Evolutionary conservation across 1,140 invertebrate species (phyloP).

Genomic region (Acarapis woodi): DNA sequence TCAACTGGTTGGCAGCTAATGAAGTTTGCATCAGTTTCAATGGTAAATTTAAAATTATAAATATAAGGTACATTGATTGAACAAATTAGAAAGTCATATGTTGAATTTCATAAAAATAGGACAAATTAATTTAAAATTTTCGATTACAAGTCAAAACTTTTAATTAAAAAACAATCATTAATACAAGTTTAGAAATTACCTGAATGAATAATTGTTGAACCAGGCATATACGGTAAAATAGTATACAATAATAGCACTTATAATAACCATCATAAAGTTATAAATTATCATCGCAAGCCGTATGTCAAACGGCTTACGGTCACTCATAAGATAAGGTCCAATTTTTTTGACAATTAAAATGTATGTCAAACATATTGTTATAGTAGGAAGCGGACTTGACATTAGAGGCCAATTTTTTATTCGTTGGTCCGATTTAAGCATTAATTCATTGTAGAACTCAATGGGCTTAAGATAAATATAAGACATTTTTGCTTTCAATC

Average conservation of each 20-base stretch:
- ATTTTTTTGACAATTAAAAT: conserved; percentile 46
- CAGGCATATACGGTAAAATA: neutral
- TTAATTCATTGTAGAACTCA: neutral
- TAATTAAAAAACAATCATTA: no score
- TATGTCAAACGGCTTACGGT: conserved; percentile 46
- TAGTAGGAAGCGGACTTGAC: conserved; percentile 54
- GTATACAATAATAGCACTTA: conserved; percentile 11
- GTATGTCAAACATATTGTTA: conserved; percentile 37
- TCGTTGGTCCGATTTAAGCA: conserved; percentile 18
- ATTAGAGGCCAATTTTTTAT: conserved; percentile 70
- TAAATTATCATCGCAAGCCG: conserved; percentile 42
- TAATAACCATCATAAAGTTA: conserved; percentile 22
- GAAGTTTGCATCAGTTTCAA: neutral
- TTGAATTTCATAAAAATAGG: no score
- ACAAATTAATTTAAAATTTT: no score
- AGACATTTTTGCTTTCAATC: no score
- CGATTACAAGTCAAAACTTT: no score
- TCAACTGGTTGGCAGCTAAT: conserved; percentile 2
- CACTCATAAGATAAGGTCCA: conserved; percentile 52
- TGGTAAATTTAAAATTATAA: neutral
- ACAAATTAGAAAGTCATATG: no score
- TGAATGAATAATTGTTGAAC: neutral
- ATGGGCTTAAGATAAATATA: neutral
- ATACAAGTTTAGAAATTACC: neutral
- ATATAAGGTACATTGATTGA: conserved; percentile 2